Conservation (phyloP, 2,113 vertebrate species). For the Paramormyrops kingsleyae region DNA sequence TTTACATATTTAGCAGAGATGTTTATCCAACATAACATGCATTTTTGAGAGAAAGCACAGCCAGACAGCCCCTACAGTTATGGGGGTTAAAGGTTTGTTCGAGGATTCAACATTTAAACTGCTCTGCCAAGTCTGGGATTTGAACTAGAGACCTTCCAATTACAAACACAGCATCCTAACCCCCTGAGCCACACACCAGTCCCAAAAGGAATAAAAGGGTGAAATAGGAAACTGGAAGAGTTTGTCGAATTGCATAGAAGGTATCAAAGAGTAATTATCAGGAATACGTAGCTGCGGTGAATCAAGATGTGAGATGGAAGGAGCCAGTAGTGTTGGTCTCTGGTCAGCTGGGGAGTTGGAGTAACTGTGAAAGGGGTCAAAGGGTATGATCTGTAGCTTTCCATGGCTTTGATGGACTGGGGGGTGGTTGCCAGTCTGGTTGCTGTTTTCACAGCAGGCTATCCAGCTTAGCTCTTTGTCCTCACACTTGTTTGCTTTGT, state of each 20-base stretch:
- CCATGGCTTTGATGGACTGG: constrained; percentile 22
- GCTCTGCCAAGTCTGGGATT: neutral
- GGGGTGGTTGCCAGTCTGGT: constrained; percentile 43
- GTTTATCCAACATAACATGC: neutral
- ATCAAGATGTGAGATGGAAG: neutral
- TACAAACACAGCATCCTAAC: neutral
- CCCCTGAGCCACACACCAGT: neutral
- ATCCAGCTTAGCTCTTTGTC: constrained; percentile 53
- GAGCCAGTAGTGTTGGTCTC: neutral
- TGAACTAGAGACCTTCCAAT: neutral
- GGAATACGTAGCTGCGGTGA: neutral
- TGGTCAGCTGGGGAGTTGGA: neutral
- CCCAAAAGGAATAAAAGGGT: neutral
- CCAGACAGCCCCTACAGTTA: neutral
- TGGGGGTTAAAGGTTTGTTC: neutral
- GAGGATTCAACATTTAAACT: neutral
- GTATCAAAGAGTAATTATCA: neutral
- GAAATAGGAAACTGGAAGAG: neutral
- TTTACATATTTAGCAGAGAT: neutral
- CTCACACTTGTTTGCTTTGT: constrained; percentile 64
- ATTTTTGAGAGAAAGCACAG: neutral
- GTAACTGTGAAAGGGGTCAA: neutral
- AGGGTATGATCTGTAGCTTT: neutral
- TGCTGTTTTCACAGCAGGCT: constrained; percentile 65
- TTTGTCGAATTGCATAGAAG: neutral